A percentile compares a stretch with the other conserved stretches of the same genome.
These are phyloP conservation scores for Orchesellides sinensis DNA, from an alignment of 2,888 invertebrate species.

Conservation along the genomic window DNA sequence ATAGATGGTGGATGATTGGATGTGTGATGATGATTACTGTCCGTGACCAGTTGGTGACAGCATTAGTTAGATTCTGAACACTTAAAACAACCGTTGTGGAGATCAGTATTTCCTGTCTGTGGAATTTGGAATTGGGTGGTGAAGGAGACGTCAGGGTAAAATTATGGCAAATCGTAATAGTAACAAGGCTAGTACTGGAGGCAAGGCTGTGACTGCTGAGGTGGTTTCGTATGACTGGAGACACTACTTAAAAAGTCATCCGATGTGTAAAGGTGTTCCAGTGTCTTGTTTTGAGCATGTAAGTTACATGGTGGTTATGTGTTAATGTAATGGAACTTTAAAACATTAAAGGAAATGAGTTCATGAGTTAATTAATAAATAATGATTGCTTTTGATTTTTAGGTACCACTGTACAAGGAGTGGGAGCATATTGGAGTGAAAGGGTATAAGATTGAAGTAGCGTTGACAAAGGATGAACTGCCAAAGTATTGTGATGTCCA, in stretches of 20 bases:
- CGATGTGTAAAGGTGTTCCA: slow-evolving; percentile 49
- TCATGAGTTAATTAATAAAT: not conserved
- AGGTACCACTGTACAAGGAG: slow-evolving; percentile 62
- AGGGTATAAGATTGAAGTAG: slow-evolving; percentile 60
- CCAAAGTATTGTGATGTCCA: slow-evolving; percentile 51
- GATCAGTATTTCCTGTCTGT: too few relatives aligned
- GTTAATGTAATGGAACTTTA: not conserved
- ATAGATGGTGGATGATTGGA: too few relatives aligned
- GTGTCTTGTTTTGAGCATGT: slow-evolving; percentile 63
- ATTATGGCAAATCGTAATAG: slow-evolving; percentile 15
- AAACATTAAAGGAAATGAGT: not conserved
- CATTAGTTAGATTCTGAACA: too few relatives aligned
- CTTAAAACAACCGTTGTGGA: too few relatives aligned
- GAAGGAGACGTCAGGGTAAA: too few relatives aligned
- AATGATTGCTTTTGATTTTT: slow-evolving; percentile 11
- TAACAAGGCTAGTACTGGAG: not conserved
- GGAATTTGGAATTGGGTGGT: too few relatives aligned
- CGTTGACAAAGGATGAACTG: slow-evolving; percentile 32
- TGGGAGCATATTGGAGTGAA: slow-evolving; percentile 55
- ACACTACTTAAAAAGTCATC: slow-evolving; percentile 33
- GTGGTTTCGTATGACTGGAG: slow-evolving; percentile 43
- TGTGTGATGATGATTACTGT: too few relatives aligned
- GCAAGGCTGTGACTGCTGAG: not conserved
- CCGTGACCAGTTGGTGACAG: too few relatives aligned
- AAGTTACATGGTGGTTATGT: slow-evolving; percentile 1